Conservation (phyloP, 2,113 vertebrate genomes). For the Callipepla squamata region DNA sequence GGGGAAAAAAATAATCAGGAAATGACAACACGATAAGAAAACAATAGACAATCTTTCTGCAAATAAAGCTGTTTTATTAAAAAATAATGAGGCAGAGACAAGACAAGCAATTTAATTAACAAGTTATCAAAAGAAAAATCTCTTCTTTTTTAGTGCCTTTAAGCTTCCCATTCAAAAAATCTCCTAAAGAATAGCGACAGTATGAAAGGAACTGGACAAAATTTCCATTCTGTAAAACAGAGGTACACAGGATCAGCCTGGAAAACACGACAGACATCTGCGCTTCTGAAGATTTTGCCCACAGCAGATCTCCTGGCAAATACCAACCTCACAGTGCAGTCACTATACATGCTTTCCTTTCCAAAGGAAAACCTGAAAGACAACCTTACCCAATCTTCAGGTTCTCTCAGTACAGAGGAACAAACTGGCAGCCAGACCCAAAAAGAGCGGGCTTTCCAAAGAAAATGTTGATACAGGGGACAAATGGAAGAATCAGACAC, state of each 20-base stretch:
- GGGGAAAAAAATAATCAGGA: background rate
- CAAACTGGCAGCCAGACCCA: background rate
- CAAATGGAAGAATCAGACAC: background rate
- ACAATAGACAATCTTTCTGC: background rate
- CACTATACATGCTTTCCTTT: background rate
- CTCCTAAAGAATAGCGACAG: background rate
- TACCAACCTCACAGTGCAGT: background rate
- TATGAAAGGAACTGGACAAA: background rate
- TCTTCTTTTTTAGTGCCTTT: background rate
- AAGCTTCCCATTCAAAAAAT: slow-evolving; percentile 8
- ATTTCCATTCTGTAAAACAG: background rate
- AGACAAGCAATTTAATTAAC: background rate
- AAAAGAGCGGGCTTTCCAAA: background rate
- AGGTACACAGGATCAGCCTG: background rate
- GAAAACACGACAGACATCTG: background rate
- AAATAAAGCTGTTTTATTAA: background rate
- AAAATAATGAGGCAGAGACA: background rate
- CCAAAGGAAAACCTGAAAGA: background rate
- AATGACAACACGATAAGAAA: background rate
- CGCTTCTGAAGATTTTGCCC: background rate
- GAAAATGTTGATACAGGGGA: background rate
- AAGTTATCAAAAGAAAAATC: background rate
- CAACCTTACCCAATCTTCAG: background rate
- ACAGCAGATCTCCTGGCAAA: background rate
- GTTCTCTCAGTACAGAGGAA: background rate